Evolutionary conservation across 2,888 invertebrate genomes (phyloP).

Genomic region (Polyploca ridens): DNA sequence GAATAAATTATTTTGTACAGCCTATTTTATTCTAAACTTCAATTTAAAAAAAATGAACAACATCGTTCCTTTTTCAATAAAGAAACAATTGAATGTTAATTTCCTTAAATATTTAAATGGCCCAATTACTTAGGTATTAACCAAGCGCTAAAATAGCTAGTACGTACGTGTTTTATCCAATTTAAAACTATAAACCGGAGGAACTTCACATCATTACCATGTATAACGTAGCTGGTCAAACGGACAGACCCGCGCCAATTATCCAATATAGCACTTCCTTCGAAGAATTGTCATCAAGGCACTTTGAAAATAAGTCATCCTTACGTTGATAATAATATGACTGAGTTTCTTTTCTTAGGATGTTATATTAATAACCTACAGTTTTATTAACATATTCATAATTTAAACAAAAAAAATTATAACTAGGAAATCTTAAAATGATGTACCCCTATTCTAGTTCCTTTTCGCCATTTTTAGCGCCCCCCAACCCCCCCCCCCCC

Average conservation of each 20-base stretch:
- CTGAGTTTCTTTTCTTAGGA: no score
- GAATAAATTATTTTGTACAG: no score
- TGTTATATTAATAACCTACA: no score
- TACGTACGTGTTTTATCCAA: not conserved
- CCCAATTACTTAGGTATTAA: not conserved
- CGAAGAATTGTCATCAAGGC: constrained; percentile 19
- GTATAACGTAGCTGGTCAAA: constrained; percentile 5
- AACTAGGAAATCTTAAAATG: no score
- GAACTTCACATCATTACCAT: not conserved
- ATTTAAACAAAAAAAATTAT: no score
- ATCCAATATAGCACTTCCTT: constrained; percentile 46
- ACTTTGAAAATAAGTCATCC: not conserved
- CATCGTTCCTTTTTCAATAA: not conserved
- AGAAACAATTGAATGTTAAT: no score
- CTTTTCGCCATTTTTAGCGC: no score
- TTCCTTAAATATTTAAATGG: not conserved
- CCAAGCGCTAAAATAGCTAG: not conserved
- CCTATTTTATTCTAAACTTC: no score
- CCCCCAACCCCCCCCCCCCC: no score
- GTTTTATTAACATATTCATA: no score
- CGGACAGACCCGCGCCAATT: constrained; percentile 32
- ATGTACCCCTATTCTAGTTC: no score
- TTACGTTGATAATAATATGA: not conserved
- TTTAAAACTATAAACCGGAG: not conserved
- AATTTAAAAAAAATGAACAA: no score